Evolutionary conservation across 1,140 invertebrate species (phyloP).

Genomic region (Acyrthosiphon pisum): DNA sequence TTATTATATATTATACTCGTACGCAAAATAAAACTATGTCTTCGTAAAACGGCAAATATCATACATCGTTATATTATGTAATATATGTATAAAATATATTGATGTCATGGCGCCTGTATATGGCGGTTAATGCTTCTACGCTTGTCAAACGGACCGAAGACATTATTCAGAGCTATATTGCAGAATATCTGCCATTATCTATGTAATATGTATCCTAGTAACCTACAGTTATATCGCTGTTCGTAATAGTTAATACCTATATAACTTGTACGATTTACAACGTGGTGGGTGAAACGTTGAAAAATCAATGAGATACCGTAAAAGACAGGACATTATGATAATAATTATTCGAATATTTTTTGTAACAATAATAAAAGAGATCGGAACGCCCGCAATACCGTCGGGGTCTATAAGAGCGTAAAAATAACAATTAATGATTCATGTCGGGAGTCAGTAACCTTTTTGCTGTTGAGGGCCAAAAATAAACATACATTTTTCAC

Average conservation of each 20-base stretch:
- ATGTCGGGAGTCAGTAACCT: too few relatives aligned
- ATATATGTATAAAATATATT: not conserved
- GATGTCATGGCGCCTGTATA: too few relatives aligned
- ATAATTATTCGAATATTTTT: not conserved
- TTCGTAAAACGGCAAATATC: not conserved
- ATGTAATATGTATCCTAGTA: not conserved
- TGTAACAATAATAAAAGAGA: not conserved
- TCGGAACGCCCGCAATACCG: too few relatives aligned
- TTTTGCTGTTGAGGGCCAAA: too few relatives aligned
- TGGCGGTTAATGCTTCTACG: not conserved
- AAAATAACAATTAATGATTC: too few relatives aligned
- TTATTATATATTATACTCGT: not conserved
- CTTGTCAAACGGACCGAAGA: not conserved
- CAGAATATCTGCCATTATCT: not conserved
- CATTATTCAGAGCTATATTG: not conserved
- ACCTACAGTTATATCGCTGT: not conserved
- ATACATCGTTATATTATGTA: not conserved
- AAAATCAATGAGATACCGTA: not conserved
- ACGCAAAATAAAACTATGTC: too few relatives aligned
- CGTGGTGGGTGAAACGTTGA: not conserved
- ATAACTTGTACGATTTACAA: not conserved
- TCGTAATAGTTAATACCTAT: not conserved
- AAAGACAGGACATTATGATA: not conserved
- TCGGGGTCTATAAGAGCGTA: too few relatives aligned
- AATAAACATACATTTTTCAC: too few relatives aligned